Conservation (phyloP, 2,797 vertebrate species). For the Gallinago solitaria region DNA sequence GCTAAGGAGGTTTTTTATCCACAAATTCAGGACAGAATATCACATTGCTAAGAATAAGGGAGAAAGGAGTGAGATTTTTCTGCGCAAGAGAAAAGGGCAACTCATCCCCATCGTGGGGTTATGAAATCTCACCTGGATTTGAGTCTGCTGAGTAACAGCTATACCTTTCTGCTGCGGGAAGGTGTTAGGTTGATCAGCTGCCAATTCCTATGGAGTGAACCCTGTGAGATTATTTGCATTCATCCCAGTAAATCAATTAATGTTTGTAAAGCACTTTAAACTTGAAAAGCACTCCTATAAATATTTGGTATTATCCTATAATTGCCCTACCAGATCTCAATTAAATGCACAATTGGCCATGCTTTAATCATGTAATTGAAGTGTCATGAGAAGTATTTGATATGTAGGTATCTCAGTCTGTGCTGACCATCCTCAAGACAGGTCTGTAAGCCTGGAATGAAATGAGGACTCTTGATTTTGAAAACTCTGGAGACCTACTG, state of each 20-base stretch:
- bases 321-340: background rate
- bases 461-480: background rate
- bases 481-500: background rate
- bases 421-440: background rate
- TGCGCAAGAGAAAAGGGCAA: background rate
- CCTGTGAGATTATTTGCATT: background rate
- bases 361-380: background rate
- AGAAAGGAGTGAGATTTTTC: background rate
- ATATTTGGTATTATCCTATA: background rate
- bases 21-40: background rate
- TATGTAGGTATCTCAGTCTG: background rate
- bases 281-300: conserved; percentile 8
- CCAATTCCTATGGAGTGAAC: background rate
- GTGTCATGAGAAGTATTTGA: background rate
- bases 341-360: background rate
- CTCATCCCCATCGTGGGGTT: background rate
- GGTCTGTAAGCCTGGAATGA: background rate
- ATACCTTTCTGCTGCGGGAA: background rate
- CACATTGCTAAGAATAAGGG: background rate
- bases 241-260: background rate
- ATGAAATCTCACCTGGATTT: background rate
- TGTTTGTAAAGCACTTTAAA: background rate
- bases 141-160: background rate
- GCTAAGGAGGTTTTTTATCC: background rate
- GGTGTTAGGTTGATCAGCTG: background rate